Evolutionary conservation across 2,888 invertebrate species (phyloP), one percentile per base, ranked within the genome.

Genomic region (Rosalia funebris): DNA sequence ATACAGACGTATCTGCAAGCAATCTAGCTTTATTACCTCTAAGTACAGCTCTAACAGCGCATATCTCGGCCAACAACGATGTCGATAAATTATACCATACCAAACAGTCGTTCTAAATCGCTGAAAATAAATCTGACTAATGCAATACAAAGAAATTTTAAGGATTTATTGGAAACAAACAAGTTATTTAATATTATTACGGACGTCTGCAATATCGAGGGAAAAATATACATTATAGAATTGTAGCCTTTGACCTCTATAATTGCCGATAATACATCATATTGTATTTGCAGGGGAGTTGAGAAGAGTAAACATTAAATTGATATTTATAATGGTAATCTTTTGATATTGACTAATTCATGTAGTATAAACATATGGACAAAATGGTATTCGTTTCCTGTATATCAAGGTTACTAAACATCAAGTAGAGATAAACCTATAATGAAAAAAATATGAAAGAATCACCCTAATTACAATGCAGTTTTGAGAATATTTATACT

Each of bases 61-160:
- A 25, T 46, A 14, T 32, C 37, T 34, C 48, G 16, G 20, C 19
- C 11, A 3, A 25, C 11, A 3, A 25, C 20, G 36, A 14, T 16
- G 48, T 36, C 48, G 36, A 11, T 25, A 48, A 36, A 48, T 48
- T 48, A 48, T 17, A 34, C 14, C 31, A 14, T 31, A 46, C 31
- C 45, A 46, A 12, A 15, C 15, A 31, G 31, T 46, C 11, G 7
- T 25, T 46, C 31, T 25, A 32, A 32, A 46, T 7, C 7, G 11
- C 47, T 34, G 34, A 47, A 47, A 47, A 47, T 47, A 47, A 47
- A 36, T 34, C 47, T 47, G 47, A 47, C 47, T 47, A 47, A 47
- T 34, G 34, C 16, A 15, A 50, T 15, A 50, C 10, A 34, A 14
- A 20, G 39, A 50, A 14, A 9, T 39, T 50, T 50, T 19, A 19